Evolutionary conservation across 2,888 invertebrate genomes (phyloP).

Genomic region (Drosophila stalkeri): DNA sequence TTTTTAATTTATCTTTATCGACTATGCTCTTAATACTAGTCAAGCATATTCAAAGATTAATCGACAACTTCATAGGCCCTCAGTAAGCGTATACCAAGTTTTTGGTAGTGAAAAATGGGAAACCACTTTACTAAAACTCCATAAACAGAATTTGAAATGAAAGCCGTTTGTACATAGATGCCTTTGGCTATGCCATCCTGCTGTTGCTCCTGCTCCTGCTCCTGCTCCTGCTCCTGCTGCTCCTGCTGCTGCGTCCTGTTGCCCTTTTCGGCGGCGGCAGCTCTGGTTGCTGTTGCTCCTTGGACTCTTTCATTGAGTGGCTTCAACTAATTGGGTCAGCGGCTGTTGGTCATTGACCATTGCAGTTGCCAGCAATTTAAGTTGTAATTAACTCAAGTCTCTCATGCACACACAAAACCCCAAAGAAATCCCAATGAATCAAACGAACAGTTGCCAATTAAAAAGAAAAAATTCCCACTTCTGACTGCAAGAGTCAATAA

Average conservation of each 20-base stretch:
- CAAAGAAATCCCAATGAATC: constrained; percentile 38
- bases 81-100: constrained; percentile 15
- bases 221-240: neutral
- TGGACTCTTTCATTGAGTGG: constrained; percentile 20
- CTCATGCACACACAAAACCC: constrained; percentile 47
- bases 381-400: constrained; percentile 68
- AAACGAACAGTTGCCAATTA: constrained; percentile 29
- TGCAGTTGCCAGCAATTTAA: constrained; percentile 56
- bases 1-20: neutral
- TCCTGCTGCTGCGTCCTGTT: constrained; percentile 7
- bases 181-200: constrained; percentile 13
- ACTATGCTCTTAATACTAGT: neutral
- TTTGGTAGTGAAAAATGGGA: constrained; percentile 41
- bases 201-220: neutral
- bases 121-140: constrained; percentile 39
- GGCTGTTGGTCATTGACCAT: constrained; percentile 70
- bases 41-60: neutral
- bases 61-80: too few species aligned
- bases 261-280: constrained; percentile 11
- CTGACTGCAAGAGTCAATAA: neutral
- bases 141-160: constrained; percentile 71
- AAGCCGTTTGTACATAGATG: constrained; percentile 30
- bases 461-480: neutral
- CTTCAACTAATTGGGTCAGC: constrained; percentile 65
- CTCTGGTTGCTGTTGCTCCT: constrained; percentile 4